Percentiles rank a stretch among this genome's conserved stretches.
Evolutionary conservation across 30 jellyfish, hydroid and myxozoan genomes (phyloP).

Genomic region (Haliclystus octoradiatus): DNA sequence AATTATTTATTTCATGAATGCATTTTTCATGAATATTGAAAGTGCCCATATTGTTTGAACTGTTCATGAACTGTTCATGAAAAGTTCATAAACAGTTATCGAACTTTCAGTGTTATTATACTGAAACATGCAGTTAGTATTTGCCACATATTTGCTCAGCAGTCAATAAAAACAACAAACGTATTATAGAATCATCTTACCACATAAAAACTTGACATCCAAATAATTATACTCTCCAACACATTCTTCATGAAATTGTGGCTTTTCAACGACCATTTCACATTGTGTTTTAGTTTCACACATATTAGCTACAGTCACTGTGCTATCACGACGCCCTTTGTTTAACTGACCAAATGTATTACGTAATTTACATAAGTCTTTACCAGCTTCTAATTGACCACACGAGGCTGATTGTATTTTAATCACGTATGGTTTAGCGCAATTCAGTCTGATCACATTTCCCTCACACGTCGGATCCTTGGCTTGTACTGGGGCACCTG

Average conservation of each 20-base stretch:
- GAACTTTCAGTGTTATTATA: too few species aligned
- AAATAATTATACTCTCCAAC: conserved; percentile 35
- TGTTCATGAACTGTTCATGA: too few species aligned
- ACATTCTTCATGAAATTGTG: conserved; percentile 31
- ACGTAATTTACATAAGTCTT: conserved; percentile 40
- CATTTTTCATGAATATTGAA: too few species aligned
- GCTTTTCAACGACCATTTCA: conserved; percentile 17
- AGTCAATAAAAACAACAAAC: too few species aligned
- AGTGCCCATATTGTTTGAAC: too few species aligned
- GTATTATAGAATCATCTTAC: too few species aligned
- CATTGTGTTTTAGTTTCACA: conserved; percentile 43
- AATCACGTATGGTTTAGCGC: conserved; percentile 30
- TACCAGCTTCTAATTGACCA: conserved; percentile 66
- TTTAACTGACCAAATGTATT: conserved; percentile 24
- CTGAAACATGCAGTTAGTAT: too few species aligned
- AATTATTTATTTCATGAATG: too few species aligned
- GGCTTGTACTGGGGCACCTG: conserved; percentile 25
- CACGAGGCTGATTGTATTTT: conserved; percentile 46
- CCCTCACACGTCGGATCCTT: conserved; percentile 64
- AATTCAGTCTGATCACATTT: conserved; percentile 40
- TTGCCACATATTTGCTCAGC: too few species aligned
- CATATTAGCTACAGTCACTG: conserved; percentile 18
- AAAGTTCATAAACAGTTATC: too few species aligned
- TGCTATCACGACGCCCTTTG: conserved; percentile 54
- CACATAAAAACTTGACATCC: conserved; percentile 61